These are phyloP conservation scores for Limnephilus marmoratus DNA, from an alignment of 2,888 invertebrate genomes.

Conservation along the genomic window DNA sequence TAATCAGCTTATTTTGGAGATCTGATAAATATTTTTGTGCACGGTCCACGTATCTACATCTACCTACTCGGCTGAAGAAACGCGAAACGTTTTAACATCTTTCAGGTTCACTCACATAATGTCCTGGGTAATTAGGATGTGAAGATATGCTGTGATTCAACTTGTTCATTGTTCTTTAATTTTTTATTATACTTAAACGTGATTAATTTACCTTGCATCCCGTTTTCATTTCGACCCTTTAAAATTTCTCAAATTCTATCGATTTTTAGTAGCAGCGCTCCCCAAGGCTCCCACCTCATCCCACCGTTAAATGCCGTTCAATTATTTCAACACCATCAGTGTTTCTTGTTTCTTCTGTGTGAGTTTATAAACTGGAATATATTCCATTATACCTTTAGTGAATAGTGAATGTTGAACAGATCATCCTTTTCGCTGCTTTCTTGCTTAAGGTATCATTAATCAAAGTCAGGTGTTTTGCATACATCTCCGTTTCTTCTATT, in stretches of 20 bases:
- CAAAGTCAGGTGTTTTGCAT: conserved; percentile 44
- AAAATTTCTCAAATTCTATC: neutral
- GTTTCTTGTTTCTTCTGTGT: neutral
- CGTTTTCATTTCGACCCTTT: neutral
- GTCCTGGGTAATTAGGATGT: neutral
- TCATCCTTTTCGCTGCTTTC: conserved; percentile 6
- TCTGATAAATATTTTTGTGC: conserved; percentile 42
- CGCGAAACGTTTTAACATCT: conserved; percentile 35
- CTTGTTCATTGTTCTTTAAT: neutral
- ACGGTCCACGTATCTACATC: neutral
- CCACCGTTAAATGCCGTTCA: neutral
- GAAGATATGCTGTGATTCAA: neutral
- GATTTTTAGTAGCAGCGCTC: neutral
- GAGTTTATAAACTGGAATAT: neutral
- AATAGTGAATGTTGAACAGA: neutral
- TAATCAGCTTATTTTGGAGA: neutral
- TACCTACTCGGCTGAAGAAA: neutral
- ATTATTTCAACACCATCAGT: neutral
- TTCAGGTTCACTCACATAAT: neutral
- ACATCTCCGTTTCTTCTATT: conserved; percentile 33
- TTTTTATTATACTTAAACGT: neutral
- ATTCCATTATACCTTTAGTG: neutral
- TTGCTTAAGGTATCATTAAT: conserved; percentile 17
- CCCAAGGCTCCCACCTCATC: neutral
- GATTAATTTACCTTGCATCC: neutral